Evolutionary conservation across 2,113 vertebrate genomes (phyloP).

Genomic region (Tamias sibiricus): DNA sequence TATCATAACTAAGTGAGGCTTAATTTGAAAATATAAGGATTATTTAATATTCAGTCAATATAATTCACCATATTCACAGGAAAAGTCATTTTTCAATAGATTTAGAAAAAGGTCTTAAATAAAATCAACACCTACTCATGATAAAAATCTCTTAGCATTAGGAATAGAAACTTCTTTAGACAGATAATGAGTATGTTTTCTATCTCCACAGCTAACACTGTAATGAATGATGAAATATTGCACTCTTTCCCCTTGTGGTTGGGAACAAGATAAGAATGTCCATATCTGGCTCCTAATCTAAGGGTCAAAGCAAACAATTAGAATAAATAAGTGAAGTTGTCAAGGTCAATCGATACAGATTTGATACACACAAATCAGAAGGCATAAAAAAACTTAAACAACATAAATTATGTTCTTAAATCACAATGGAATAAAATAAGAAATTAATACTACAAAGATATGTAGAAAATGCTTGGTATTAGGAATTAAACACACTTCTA

Average conservation of each 20-base stretch:
- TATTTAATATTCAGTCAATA: not conserved
- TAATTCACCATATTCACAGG: slow-evolving; percentile 21
- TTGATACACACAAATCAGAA: not conserved
- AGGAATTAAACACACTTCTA: not conserved
- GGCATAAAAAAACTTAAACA: not conserved
- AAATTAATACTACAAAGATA: slow-evolving; percentile 9
- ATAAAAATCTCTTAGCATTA: not conserved
- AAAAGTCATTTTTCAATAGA: not conserved
- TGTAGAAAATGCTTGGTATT: not conserved
- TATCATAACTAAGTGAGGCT: not conserved
- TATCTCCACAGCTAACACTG: not conserved
- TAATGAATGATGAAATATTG: not conserved
- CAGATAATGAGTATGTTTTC: not conserved
- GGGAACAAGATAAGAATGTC: not conserved
- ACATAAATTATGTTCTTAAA: slow-evolving; percentile 22
- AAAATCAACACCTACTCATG: not conserved
- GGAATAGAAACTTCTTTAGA: not conserved
- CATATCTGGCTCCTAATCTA: not conserved
- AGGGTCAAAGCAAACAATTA: not conserved
- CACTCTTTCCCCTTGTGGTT: not conserved
- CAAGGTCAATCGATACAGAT: not conserved
- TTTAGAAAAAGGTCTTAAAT: not conserved
- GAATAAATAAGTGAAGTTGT: slow-evolving; percentile 1
- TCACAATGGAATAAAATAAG: slow-evolving; percentile 25
- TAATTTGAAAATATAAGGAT: slow-evolving; percentile 28